Evolutionary conservation across 2,113 vertebrate genomes (phyloP), one percentile per base, ranked within the genome.

Genomic region (Spea multiplicata): DNA sequence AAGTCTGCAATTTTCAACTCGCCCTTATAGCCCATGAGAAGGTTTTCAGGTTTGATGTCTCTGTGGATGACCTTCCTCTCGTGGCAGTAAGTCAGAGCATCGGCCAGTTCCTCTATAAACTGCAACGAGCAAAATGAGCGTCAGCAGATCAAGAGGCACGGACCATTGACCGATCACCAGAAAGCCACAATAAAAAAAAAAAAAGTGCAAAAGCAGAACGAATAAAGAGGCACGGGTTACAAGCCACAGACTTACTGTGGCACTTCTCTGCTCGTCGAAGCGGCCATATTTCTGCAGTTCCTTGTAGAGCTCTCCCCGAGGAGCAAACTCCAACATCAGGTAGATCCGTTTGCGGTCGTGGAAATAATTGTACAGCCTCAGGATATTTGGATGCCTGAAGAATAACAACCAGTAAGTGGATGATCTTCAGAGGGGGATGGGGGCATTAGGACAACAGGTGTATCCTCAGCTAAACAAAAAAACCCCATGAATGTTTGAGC

Each of bases 1-100:
- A 97, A 97, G 78, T 97, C 96, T 0, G 95, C 96, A 2, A 97
- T 97, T 87, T 97, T 97, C 44, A 97, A 90, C 81, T 97, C 95
- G 46, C 96, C 96, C 12, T 93, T 91, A 55, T 91, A 93, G 8
- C 96, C 96, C 8, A 97, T 85, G 3, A 97, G 92, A 45, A 97
- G 89, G 71, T 97, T 97, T 78, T 97, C 96, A 0, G 96, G 96
- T 76, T 97, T 97, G 82, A 97, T 97, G 83, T 97, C 96, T 0
- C 96, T 89, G 83, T 97, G 96, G 82, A 97, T 97, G 14, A 97
- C 96, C 75, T 96, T 97, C 83, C 89, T 94, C 71, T 88, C 86
- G 0, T 97, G 96, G 73, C 95, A 97, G 68, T 97, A 96, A 2
- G 86, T 14, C 14, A 97, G 86, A 0, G 96, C 96, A 7, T 97